Evolutionary conservation across 2,888 invertebrate species (phyloP).

Genomic region (Apodemia duryi): DNA sequence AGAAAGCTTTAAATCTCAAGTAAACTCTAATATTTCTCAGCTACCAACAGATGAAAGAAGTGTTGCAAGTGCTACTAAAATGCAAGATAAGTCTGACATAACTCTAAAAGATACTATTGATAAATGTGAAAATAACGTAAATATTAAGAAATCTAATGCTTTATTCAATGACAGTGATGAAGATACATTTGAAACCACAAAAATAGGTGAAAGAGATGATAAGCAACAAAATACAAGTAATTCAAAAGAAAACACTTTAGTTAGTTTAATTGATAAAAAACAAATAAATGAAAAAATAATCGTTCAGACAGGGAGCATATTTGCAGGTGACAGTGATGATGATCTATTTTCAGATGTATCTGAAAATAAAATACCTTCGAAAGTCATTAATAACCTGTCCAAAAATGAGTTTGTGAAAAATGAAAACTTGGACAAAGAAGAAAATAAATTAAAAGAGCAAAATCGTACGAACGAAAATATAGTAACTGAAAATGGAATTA

Average conservation of each 20-base stretch:
- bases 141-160: background rate
- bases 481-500: constrained; percentile 15
- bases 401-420: constrained; percentile 15
- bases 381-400: constrained; percentile 17
- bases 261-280: background rate
- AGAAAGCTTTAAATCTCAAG: background rate
- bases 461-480: constrained; percentile 16
- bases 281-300: constrained; percentile 8
- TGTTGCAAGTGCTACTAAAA: background rate
- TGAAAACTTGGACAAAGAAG: constrained; percentile 18
- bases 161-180: constrained; percentile 38
- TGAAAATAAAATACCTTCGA: constrained; percentile 13
- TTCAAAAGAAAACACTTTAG: constrained; percentile 5
- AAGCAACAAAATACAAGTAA: background rate
- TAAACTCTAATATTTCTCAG: background rate
- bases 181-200: constrained; percentile 23
- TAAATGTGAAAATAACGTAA: background rate
- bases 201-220: constrained; percentile 17
- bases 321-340: constrained; percentile 48
- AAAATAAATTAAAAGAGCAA: constrained; percentile 19
- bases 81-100: background rate
- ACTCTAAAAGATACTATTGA: background rate
- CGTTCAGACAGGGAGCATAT: constrained; percentile 35
- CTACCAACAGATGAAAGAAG: background rate
- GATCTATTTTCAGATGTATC: constrained; percentile 42